A percentile compares a stretch with the other conserved stretches of the same genome.
These are phyloP conservation scores for Vipera ursinii DNA, from an alignment of 2,797 vertebrate species.

Conservation along the genomic window DNA sequence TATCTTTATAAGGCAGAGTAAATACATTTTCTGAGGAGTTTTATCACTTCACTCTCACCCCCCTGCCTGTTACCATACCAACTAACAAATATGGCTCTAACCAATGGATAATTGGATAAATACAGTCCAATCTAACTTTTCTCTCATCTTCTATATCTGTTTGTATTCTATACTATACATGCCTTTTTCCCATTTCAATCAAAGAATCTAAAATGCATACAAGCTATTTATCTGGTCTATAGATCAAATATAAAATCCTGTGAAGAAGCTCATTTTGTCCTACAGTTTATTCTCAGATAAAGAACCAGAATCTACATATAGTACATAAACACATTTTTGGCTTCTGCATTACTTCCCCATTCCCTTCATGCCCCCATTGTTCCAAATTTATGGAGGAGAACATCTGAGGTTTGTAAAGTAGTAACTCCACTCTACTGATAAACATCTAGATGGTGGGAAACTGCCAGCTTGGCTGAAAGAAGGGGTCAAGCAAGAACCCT, in stretches of 20 bases:
- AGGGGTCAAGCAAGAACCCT: neutral
- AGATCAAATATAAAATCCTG: neutral
- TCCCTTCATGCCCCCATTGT: neutral
- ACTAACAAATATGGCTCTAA: neutral
- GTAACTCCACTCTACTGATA: rapidly evolving
- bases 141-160: neutral
- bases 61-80: neutral
- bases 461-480: neutral
- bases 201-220: neutral
- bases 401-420: neutral
- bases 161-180: neutral
- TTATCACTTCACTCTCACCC: neutral
- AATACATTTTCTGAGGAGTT: neutral
- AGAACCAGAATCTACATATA: neutral
- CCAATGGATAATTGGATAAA: neutral
- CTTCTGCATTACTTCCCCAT: neutral
- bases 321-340: neutral
- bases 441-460: neutral
- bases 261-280: neutral
- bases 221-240: neutral
- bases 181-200: neutral
- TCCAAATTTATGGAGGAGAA: neutral
- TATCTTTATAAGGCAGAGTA: neutral
- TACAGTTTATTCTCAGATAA: neutral
- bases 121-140: neutral